Conservation (phyloP, 92 coral and sea anemone species). For the Heteractis magnifica region DNA sequence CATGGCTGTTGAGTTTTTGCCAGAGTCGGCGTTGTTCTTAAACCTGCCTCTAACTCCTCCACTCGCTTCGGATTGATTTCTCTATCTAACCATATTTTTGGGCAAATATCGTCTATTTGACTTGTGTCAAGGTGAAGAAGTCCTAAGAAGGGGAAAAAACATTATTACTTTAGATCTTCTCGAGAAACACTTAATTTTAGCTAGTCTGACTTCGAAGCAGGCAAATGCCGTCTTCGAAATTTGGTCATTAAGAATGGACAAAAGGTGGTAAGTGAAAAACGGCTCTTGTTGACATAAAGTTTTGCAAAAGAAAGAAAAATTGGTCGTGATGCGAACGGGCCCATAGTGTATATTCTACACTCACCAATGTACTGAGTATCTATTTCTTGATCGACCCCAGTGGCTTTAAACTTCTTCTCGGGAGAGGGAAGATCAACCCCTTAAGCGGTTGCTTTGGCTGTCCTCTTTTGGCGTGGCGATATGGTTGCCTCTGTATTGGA, state of each 20-base stretch:
- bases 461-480: too few species aligned
- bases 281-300: background rate
- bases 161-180: background rate
- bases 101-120: conserved; percentile 15
- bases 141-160: conserved; percentile 1
- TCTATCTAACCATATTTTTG: conserved; percentile 31
- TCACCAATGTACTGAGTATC: conserved; percentile 21
- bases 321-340: too few species aligned
- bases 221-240: background rate
- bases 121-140: conserved; percentile 5
- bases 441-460: too few species aligned
- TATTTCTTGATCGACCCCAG: conserved; percentile 13
- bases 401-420: background rate
- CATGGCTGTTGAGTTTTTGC: conserved; percentile 36
- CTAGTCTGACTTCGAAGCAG: too few species aligned
- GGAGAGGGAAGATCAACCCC: conserved; percentile 22
- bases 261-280: too few species aligned
- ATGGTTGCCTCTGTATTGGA: too few species aligned
- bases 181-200: background rate
- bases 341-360: background rate
- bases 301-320: too few species aligned
- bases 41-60: conserved; percentile 6
- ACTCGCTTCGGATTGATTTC: background rate
- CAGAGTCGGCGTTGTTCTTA: conserved; percentile 10
- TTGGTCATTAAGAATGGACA: background rate